phyloP scores from a whole-genome alignment of 2,113 vertebrate species.

The Notarius quadriscutis region DNA sequence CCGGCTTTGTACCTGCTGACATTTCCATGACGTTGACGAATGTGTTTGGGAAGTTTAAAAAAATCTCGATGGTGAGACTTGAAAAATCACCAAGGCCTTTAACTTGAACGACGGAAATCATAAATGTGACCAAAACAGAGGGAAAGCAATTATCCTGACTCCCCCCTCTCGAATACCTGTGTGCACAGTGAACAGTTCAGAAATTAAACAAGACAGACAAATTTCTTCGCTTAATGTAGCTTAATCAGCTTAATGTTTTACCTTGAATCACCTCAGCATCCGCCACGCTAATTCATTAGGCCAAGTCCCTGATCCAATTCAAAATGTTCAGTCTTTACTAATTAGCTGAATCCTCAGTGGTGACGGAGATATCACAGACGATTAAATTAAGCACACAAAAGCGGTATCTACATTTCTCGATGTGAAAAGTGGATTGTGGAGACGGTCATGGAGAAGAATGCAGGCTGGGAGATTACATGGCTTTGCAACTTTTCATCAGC shows the following conservation, averaged over 20 bases:
- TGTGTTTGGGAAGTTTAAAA: background rate
- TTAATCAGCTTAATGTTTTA: conserved; percentile 17
- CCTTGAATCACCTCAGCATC: conserved; percentile 20
- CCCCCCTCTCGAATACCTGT: background rate
- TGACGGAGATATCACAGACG: conserved; percentile 26
- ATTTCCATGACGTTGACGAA: conserved; percentile 24
- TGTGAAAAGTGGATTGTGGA: background rate
- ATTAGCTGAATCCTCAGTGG: conserved; percentile 33
- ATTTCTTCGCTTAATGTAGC: background rate
- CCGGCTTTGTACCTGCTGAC: conserved; percentile 11
- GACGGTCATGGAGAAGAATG: background rate
- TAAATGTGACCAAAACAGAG: background rate
- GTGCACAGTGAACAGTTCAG: background rate
- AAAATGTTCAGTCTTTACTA: conserved; percentile 16
- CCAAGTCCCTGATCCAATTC: conserved; percentile 30
- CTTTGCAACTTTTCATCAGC: background rate
- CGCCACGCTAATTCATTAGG: conserved; percentile 27
- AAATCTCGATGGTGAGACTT: background rate
- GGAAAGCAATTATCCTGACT: background rate
- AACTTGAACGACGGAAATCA: background rate
- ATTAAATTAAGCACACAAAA: conserved; percentile 29
- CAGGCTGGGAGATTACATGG: background rate
- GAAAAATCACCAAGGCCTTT: background rate
- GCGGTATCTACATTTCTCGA: background rate
- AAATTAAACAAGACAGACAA: background rate